Conservation (phyloP, 2,113 vertebrate species). For the Paracanthobrama guichenoti region DNA sequence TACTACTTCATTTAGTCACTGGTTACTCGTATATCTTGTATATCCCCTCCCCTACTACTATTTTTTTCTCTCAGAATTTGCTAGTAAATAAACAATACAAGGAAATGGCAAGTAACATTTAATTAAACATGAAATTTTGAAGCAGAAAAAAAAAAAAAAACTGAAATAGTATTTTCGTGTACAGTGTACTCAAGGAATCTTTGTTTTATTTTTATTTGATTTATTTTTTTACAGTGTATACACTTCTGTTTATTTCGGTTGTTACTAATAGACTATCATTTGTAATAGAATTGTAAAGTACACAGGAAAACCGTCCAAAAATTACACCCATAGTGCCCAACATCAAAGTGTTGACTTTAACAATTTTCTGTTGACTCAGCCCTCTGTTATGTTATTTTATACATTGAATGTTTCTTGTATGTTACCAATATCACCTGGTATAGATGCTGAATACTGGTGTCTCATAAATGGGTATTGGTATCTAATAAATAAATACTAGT, state of each 20-base stretch:
- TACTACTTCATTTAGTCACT: not conserved
- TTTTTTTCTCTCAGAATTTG: too few relatives aligned
- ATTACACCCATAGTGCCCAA: not conserved
- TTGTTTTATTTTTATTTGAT: too few relatives aligned
- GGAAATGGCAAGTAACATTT: too few relatives aligned
- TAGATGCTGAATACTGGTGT: not conserved
- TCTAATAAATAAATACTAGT: not conserved
- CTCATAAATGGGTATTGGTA: not conserved
- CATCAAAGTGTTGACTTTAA: not conserved
- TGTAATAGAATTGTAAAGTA: not conserved
- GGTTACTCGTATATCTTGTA: not conserved
- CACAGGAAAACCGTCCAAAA: not conserved
- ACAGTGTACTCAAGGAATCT: too few relatives aligned
- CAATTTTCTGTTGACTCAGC: not conserved
- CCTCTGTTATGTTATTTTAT: not conserved
- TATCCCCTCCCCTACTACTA: too few relatives aligned
- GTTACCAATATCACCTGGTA: not conserved
- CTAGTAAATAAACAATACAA: too few relatives aligned
- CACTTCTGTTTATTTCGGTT: not conserved
- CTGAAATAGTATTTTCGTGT: too few relatives aligned
- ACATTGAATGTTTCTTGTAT: not conserved
- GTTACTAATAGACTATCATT: not conserved
- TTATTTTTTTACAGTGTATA: too few relatives aligned
- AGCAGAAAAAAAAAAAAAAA: too few relatives aligned
- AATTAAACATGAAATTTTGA: too few relatives aligned